Evolutionary conservation across 2,113 vertebrate species (phyloP).

Genomic region (Microtus montanus): DNA sequence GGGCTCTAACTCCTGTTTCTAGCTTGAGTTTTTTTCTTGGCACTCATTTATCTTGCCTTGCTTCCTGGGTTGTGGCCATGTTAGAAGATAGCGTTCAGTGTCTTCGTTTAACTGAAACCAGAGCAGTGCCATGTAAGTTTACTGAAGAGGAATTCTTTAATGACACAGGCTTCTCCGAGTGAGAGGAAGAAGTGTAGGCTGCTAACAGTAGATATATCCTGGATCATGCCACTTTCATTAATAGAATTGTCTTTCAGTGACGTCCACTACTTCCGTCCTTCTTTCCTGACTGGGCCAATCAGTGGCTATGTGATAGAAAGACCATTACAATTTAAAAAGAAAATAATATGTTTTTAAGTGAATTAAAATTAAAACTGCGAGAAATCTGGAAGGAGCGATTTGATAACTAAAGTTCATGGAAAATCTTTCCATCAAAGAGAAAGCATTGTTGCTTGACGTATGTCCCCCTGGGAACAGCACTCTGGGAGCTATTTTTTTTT

Average conservation of each 20-base stretch:
- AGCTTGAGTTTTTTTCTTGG: constrained; percentile 14
- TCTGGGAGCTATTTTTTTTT: background rate
- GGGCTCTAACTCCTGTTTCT: constrained; percentile 12
- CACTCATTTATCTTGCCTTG: background rate
- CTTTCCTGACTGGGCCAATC: background rate
- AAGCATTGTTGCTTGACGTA: background rate
- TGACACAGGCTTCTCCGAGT: background rate
- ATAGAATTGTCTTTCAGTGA: background rate
- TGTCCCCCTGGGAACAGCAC: background rate
- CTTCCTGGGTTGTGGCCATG: background rate
- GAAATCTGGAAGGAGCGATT: constrained; percentile 6
- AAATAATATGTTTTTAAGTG: background rate
- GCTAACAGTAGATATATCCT: background rate
- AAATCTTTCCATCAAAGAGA: constrained; percentile 16
- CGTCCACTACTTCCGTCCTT: background rate
- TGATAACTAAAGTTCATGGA: background rate
- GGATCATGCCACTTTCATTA: background rate
- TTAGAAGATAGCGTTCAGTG: constrained; percentile 20
- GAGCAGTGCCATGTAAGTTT: background rate
- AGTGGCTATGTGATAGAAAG: background rate
- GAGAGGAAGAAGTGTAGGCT: background rate
- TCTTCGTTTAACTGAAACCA: constrained; percentile 9
- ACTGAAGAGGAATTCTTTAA: background rate
- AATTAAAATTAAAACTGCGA: constrained; percentile 20
- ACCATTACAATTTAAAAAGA: background rate